Base-by-base conservation (phyloP, 1,140 invertebrate species). In the Drosophila ohnishii region DNA sequence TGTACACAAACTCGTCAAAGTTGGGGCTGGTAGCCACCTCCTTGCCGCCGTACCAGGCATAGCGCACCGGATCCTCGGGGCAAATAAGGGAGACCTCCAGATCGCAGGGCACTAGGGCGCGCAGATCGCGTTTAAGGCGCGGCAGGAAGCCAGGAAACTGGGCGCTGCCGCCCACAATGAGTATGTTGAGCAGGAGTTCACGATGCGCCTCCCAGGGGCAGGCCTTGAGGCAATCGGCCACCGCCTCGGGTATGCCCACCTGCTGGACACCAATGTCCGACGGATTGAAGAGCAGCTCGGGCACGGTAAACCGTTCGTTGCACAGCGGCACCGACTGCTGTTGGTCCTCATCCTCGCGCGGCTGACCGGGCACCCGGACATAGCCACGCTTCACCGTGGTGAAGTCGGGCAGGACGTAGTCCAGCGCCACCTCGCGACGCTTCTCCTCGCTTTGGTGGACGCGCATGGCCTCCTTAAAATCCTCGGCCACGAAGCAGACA, bases 371-470 rank as follows among this genome's bases (percentile, higher is more conserved):
- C 7, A 80, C 44, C 3, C 87, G 79, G 4, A 98, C 92, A 91
- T 95, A 97, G 10, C 98, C 97, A 73, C 97, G 92, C 80, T 95
- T 94, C 5, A 98, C 94, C 1, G 95, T 95, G 0, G 96, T 97
- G 84, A 97, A 99, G 93, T 99, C 98, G 1, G 99, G 99, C 56
- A 99, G 92, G 1, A 99, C 95, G 92, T 99, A 99, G 86, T 99
- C 98, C 65, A 95, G 94, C 1, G 95, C 93, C 56, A 99, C 96
- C 82, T 96, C 96, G 19, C 92, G 92, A 1, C 93, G 92, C 58
- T 83, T 87, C 91, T 94, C 94, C 53, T 93, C 93, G 32, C 61
- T 14, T 91, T 94, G 94, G 7, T 97, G 95, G 55, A 94, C 95
- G 42, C 94, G 93, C 95, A 99, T 96, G 70, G 99, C 97, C 16